Percentiles rank a stretch among this genome's conserved stretches.
Evolutionary conservation across 1,140 invertebrate genomes (phyloP).

Genomic region (Macrobrachium nipponense): DNA sequence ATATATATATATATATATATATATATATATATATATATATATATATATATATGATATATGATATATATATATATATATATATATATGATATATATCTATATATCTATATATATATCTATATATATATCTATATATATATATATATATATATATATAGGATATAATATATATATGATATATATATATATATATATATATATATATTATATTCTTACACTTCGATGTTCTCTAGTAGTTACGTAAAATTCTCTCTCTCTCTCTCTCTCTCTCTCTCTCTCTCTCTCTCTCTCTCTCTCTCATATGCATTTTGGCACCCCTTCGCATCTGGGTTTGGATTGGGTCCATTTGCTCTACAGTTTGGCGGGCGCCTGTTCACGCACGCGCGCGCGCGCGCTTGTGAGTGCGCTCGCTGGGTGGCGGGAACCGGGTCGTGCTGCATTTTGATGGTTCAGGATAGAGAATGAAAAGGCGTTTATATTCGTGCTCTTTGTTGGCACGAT

Average conservation of each 20-base stretch:
- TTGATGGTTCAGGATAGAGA: no score
- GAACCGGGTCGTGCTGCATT: no score
- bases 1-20: background rate
- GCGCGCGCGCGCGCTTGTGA: no score
- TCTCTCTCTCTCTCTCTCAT: constrained; percentile 27
- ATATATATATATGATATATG: no score
- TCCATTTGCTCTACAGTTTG: no score
- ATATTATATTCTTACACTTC: background rate
- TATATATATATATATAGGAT: constrained; percentile 10
- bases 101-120: constrained; percentile 15
- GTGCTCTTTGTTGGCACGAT: no score
- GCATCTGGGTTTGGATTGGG: no score
- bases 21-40: no score
- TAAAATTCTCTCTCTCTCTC: background rate
- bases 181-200: constrained; percentile 4
- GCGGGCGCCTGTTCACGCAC: no score
- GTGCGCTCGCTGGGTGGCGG: no score
- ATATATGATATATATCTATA: constrained; percentile 20
- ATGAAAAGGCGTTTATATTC: no score
- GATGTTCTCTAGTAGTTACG: background rate
- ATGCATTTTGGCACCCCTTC: no score
- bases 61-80: background rate
- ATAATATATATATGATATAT: constrained; percentile 10
- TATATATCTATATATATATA: constrained; percentile 10
- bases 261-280: constrained; percentile 33